Evolutionary conservation across 2,888 invertebrate species (phyloP).

Genomic region (Euzophera pinguis): DNA sequence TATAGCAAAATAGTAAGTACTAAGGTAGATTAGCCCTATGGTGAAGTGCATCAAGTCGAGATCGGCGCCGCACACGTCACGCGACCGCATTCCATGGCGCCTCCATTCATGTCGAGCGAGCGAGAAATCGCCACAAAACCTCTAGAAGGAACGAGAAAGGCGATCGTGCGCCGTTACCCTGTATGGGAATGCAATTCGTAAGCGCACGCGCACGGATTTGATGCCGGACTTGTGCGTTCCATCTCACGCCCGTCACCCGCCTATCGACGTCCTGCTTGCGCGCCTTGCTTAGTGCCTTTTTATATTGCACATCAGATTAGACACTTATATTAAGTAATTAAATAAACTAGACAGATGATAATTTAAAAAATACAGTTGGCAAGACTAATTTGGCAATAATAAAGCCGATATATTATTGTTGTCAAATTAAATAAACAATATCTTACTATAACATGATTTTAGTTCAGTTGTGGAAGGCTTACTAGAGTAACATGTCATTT

Average conservation of each 20-base stretch:
- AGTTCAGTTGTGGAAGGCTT: too few species aligned
- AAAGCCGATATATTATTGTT: too few species aligned
- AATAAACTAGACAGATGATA: too few species aligned
- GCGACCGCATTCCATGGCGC: constrained; percentile 81
- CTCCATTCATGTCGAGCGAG: constrained; percentile 73
- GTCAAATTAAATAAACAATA: too few species aligned
- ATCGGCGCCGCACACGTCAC: constrained; percentile 81
- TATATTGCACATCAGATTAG: too few species aligned
- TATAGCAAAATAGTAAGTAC: constrained; percentile 19
- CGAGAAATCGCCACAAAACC: constrained; percentile 53
- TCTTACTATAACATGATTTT: too few species aligned
- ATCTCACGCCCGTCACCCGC: constrained; percentile 41
- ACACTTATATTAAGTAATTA: too few species aligned
- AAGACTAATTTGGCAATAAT: too few species aligned
- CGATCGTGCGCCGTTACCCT: constrained; percentile 66
- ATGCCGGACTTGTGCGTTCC: constrained; percentile 62
- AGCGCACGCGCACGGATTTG: constrained; percentile 66
- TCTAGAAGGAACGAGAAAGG: constrained; percentile 61
- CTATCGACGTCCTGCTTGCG: constrained; percentile 51
- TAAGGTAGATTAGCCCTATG: constrained; percentile 57
- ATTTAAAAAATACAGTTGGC: too few species aligned
- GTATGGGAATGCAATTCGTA: constrained; percentile 75
- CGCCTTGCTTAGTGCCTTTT: constrained; percentile 19
- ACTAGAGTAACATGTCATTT: too few species aligned
- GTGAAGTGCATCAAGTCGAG: constrained; percentile 77